These are phyloP conservation scores for Aproaerema taeniolella DNA, from an alignment of 2,888 invertebrate genomes.

Conservation along the genomic window DNA sequence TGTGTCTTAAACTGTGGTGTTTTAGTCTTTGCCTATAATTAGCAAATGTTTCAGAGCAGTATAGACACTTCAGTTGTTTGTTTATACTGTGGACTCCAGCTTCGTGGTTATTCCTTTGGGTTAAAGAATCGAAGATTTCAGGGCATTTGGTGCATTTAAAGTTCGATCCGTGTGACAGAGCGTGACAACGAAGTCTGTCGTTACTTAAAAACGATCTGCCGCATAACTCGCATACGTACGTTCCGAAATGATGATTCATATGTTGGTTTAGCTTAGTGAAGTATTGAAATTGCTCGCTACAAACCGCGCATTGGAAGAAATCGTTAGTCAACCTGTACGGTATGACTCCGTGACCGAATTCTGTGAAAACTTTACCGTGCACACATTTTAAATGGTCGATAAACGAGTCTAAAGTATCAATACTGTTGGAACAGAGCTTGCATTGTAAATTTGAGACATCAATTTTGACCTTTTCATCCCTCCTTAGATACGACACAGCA, in stretches of 20 bases:
- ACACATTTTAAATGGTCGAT: slow-evolving; percentile 41
- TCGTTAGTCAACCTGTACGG: slow-evolving; percentile 47
- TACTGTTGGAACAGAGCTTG: slow-evolving; percentile 32
- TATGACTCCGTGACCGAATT: slow-evolving; percentile 46
- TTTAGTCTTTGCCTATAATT: slow-evolving; percentile 46
- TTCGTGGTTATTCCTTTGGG: slow-evolving; percentile 46
- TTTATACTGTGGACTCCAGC: slow-evolving; percentile 40
- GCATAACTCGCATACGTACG: slow-evolving; percentile 57
- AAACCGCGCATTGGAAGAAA: slow-evolving; percentile 47
- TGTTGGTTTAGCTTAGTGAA: slow-evolving; percentile 64
- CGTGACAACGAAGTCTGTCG: slow-evolving; percentile 51
- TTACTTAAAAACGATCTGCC: slow-evolving; percentile 60
- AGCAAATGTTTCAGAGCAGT: slow-evolving; percentile 46
- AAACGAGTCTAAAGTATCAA: slow-evolving; percentile 32
- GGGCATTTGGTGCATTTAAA: slow-evolving; percentile 48
- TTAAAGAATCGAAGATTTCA: slow-evolving; percentile 45
- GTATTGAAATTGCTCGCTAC: slow-evolving; percentile 48
- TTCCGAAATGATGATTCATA: slow-evolving; percentile 60
- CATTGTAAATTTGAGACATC: slow-evolving; percentile 46
- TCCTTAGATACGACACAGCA: slow-evolving; percentile 49
- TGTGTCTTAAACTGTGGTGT: slow-evolving; percentile 44
- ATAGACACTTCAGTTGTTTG: slow-evolving; percentile 45
- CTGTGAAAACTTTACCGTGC: slow-evolving; percentile 38
- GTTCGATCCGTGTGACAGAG: slow-evolving; percentile 41
- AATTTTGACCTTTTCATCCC: slow-evolving; percentile 64